phyloP scores from a whole-genome alignment of 2,888 invertebrate species.

The Ectemnius cavifrons region DNA sequence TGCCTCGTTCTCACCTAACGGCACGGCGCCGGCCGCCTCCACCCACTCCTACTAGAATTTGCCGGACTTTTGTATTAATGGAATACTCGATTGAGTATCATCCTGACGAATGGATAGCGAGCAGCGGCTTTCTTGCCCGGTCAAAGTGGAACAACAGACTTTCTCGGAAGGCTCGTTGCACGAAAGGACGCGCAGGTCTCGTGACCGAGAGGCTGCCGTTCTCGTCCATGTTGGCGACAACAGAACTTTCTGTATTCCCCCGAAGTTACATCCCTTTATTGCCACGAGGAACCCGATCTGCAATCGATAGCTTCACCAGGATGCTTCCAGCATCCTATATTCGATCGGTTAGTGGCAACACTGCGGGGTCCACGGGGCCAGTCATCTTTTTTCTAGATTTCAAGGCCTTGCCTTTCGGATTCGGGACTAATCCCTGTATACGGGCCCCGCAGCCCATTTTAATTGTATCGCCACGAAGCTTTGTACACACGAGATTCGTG shows the following conservation, averaged over 20 bases:
- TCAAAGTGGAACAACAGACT: neutral
- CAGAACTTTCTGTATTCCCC: too few relatives aligned
- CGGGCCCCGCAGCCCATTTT: conserved; percentile 60
- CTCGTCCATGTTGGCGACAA: too few relatives aligned
- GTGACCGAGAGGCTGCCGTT: too few relatives aligned
- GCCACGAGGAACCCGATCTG: conserved; percentile 30
- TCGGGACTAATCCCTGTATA: conserved; percentile 62
- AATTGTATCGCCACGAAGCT: conserved; percentile 61
- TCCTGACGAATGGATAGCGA: neutral
- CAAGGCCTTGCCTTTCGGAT: conserved; percentile 69
- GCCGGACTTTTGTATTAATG: conserved; percentile 26
- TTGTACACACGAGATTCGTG: neutral
- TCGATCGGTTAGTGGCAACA: conserved; percentile 47
- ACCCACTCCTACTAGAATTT: too few relatives aligned
- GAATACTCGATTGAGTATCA: conserved; percentile 12
- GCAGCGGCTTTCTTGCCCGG: neutral
- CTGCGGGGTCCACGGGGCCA: conserved; percentile 50
- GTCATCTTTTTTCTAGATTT: conserved; percentile 67
- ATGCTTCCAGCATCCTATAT: conserved; percentile 33
- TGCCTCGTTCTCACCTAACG: neutral
- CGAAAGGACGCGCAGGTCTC: too few relatives aligned
- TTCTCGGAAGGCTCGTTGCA: too few relatives aligned
- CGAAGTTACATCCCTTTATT: too few relatives aligned
- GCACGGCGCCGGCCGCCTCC: too few relatives aligned
- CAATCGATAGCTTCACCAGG: conserved; percentile 48